Conservation (phyloP, 92 coral and sea anemone species). For the Palythoa grandiflora region DNA sequence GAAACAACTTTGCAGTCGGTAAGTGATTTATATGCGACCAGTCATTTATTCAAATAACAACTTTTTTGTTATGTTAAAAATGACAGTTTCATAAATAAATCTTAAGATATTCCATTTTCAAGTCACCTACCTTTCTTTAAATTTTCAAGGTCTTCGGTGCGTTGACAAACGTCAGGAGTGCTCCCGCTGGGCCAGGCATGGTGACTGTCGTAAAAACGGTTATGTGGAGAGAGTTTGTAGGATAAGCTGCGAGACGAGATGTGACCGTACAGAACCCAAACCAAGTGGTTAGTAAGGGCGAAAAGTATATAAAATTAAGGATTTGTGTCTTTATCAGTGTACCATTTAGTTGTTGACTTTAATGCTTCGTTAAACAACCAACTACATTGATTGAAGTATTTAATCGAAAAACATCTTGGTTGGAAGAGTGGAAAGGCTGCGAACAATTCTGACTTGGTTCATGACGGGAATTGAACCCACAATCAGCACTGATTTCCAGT, state of each 20-base stretch:
- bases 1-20: not conserved
- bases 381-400: no score
- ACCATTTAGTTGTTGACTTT: no score
- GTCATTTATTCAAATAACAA: not conserved
- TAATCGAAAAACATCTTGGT: no score
- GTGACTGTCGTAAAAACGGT: constrained; percentile 72
- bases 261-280: constrained; percentile 74
- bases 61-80: not conserved
- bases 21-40: not conserved
- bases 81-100: not conserved
- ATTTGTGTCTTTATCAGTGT: no score
- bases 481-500: no score
- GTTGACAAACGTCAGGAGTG: constrained; percentile 69
- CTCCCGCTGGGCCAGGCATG: constrained; percentile 68
- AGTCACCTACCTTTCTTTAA: not conserved
- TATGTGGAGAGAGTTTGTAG: constrained; percentile 76
- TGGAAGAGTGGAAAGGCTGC: no score
- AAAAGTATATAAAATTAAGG: no score
- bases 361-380: no score
- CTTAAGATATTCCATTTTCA: not conserved
- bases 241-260: constrained; percentile 77
- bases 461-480: no score
- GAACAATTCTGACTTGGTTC: no score
- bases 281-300: constrained; percentile 64
- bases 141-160: constrained; percentile 68